These are phyloP conservation scores for Drosophila mercatorum DNA, from an alignment of 2,888 invertebrate genomes.

Conservation along the genomic window DNA sequence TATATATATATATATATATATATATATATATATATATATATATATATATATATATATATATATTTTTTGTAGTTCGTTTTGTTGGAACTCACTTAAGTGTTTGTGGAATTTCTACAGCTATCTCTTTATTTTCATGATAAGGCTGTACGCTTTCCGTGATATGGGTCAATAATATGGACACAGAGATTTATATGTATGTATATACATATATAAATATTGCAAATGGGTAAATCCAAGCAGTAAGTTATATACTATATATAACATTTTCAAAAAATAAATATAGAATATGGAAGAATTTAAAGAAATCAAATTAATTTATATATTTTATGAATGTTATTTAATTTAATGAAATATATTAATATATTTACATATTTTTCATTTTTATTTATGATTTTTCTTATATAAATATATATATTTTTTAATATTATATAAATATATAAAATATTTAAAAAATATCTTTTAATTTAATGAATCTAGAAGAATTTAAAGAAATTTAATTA, in stretches of 20 bases:
- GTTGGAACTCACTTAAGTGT: neutral
- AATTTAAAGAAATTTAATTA: neutral
- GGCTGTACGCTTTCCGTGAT: neutral
- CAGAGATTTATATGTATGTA: neutral
- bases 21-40: too few relatives aligned
- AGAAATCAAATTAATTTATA: neutral
- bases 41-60: too few relatives aligned
- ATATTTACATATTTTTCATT: too few relatives aligned
- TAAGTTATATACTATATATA: neutral
- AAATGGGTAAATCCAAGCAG: neutral
- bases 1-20: too few relatives aligned
- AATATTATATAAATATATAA: neutral
- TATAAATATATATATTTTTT: too few relatives aligned
- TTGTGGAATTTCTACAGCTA: slow-evolving; percentile 7
- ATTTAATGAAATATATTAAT: neutral
- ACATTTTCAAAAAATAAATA: too few relatives aligned
- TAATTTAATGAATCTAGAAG: too few relatives aligned
- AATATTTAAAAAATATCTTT: neutral
- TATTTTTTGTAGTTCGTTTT: neutral
- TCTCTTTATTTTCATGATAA: slow-evolving; percentile 2
- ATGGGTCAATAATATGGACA: neutral
- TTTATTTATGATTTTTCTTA: too few relatives aligned
- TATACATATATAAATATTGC: too few relatives aligned
- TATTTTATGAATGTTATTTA: too few relatives aligned
- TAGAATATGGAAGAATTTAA: neutral